Evolutionary conservation across 2,113 vertebrate species (phyloP), one percentile per base, ranked within the genome.

Genomic region (Bubo scandiacus): DNA sequence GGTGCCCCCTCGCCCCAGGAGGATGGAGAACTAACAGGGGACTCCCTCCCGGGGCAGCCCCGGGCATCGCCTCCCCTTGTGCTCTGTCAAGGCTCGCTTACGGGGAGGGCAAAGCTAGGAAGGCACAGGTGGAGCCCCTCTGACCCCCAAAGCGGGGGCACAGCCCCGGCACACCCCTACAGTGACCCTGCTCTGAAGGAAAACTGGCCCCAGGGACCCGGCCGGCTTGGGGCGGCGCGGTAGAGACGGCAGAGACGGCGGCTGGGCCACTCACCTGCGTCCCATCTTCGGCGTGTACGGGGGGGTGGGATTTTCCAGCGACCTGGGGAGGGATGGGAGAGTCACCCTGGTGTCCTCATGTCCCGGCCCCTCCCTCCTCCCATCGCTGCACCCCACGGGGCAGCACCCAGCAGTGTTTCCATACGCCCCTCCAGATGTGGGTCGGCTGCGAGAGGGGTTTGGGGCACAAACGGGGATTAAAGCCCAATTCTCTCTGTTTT

Each of bases 251-350:
- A 8, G 49, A 34, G 47, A 19, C 1, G 1, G 2, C 3, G 59
- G 65, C 8, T 3, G 77, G 16, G 34, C 25, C 49, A 81, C 98
- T 98, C 95, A 99, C 99, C 99, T 99, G 97, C 99, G 99, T 43
- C 98, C 98, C 97, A 99, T 98, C 79, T 99, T 99, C 62, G 99
- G 99, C 3, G 99, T 99, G 98, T 98, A 99, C 32, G 99, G 99
- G 25, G 99, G 99, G 13, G 99, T 99, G 90, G 99, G 98, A 88
- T 99, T 99, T 94, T 99, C 99, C 91, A 99, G 97, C 17, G 99
- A 99, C 98, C 99, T 99, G 97, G 75, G 74, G 91, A 91, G 11
- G 79, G 66, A 96, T 87, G 15, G 54, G n/a, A 66, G 38, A 52
- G 59, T 77, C 95, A 78, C 29, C 22, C 22, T 6, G 1, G 2